These are phyloP conservation scores for Emydoidea blandingii DNA, from an alignment of 2,797 vertebrate genomes.

Conservation along the genomic window DNA sequence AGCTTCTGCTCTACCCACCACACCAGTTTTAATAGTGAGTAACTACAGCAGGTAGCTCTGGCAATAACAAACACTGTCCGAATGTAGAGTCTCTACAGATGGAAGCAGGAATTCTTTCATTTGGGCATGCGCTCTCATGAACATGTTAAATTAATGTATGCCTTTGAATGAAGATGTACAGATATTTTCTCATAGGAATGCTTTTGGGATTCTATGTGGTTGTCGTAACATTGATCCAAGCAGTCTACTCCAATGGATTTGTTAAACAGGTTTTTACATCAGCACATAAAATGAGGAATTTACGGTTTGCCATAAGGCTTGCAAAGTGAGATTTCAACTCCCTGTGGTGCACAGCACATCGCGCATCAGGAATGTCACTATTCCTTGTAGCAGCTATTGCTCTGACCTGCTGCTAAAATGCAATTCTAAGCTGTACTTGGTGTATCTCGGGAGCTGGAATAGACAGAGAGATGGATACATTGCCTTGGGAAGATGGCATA, in stretches of 20 bases:
- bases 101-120: background rate
- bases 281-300: constrained; percentile 67
- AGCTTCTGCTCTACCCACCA: no score
- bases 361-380: constrained; percentile 60
- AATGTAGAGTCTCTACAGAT: background rate
- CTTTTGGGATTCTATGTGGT: constrained; percentile 31
- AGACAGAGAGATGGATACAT: constrained; percentile 45
- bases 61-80: background rate
- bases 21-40: no score
- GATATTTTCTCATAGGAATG: constrained; percentile 32
- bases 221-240: constrained; percentile 73
- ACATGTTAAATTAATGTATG: constrained; percentile 13
- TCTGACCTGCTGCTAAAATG: constrained; percentile 70
- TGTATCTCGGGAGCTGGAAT: constrained; percentile 39
- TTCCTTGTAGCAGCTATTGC: constrained; percentile 64
- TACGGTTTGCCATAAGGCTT: constrained; percentile 67
- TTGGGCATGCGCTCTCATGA: background rate
- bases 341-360: constrained; percentile 57
- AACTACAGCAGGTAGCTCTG: background rate
- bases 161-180: background rate
- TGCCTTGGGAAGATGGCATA: constrained; percentile 6
- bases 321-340: constrained; percentile 64
- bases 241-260: constrained; percentile 61
- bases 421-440: constrained; percentile 56
- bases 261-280: constrained; percentile 71